Evolutionary conservation across 2,113 vertebrate genomes (phyloP), one percentile per base, ranked within the genome.

Genomic region (Athene noctua): DNA sequence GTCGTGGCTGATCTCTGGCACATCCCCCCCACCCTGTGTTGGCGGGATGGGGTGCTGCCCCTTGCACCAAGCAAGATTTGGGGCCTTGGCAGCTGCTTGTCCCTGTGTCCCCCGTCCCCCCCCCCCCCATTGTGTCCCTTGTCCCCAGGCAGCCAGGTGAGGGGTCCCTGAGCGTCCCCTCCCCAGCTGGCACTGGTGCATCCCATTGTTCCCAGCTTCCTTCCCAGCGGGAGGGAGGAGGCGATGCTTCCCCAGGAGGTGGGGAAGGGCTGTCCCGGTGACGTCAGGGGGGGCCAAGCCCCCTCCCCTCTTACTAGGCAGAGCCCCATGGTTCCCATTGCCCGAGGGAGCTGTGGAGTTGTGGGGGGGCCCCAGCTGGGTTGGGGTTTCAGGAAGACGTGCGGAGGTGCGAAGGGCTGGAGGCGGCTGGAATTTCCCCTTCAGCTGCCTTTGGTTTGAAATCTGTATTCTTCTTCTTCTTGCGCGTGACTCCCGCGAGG

Each of bases 171-270:
- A 80, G 30, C 79, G 79, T 73, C 79, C 52, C 71, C 25, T 71
- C 66, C 0, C 0, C 70, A 90, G 79, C 85, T 95, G 95, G 95
- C 90, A 67, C 57, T 54, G 36, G 5, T 13, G 58, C 66, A 75
- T 93, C 79, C 67, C 44, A 72, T 94, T 94, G 95, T 94, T 94
- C 62, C 58, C 49, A 47, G 63, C 63, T 92, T 97, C 88, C 93
- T 88, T 75, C 2, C 1, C 15, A 32, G 18, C 19, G 9, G 78
- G 15, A 81, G n/a, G 54, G 80, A 87, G 44, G 36, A 77, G 70
- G 62, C 83, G 67, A 75, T 88, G 71, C 62, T 82, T 88, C 66
- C n/a, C 17, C 23, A 26, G 83, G 71, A 72, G 86, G 15, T 80
- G 47, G 70, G 73, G 66, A 75, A 79, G 52, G 74, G 38, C 82